phyloP scores from a whole-genome alignment of 1,140 invertebrate genomes.

The Microplitis demolitor region DNA sequence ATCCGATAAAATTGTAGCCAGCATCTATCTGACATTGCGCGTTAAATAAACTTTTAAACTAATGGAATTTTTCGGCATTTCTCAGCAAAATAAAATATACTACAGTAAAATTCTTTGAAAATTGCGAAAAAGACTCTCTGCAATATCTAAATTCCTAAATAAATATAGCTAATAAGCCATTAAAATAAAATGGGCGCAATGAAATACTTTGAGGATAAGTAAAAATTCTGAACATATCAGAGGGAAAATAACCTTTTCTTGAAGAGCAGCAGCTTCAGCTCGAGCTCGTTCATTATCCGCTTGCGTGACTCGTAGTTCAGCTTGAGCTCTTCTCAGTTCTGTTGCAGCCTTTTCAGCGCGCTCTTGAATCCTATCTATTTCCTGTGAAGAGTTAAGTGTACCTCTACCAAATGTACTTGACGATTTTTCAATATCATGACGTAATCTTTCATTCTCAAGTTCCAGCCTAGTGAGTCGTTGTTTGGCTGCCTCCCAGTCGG shows the following conservation, averaged over 20 bases:
- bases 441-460: constrained; percentile 86
- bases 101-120: too few relatives aligned
- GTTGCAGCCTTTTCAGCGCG: constrained; percentile 82
- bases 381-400: constrained; percentile 74
- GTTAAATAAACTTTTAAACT: too few relatives aligned
- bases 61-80: too few relatives aligned
- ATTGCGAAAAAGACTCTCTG: too few relatives aligned
- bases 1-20: too few relatives aligned
- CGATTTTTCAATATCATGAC: constrained; percentile 82
- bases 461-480: constrained; percentile 84
- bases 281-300: constrained; percentile 85
- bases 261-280: constrained; percentile 80
- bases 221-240: background rate
- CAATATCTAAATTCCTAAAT: too few relatives aligned
- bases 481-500: constrained; percentile 88
- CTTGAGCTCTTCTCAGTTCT: constrained; percentile 83
- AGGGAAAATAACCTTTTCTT: constrained; percentile 72
- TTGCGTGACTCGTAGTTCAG: constrained; percentile 82
- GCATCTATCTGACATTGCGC: too few relatives aligned
- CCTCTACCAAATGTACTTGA: constrained; percentile 80
- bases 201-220: background rate
- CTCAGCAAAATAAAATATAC: too few relatives aligned
- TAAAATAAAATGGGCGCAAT: background rate
- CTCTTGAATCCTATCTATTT: constrained; percentile 84
- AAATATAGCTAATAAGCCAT: background rate